Evolutionary conservation across 2,113 vertebrate genomes (phyloP).

Genomic region (Arizona elegans): DNA sequence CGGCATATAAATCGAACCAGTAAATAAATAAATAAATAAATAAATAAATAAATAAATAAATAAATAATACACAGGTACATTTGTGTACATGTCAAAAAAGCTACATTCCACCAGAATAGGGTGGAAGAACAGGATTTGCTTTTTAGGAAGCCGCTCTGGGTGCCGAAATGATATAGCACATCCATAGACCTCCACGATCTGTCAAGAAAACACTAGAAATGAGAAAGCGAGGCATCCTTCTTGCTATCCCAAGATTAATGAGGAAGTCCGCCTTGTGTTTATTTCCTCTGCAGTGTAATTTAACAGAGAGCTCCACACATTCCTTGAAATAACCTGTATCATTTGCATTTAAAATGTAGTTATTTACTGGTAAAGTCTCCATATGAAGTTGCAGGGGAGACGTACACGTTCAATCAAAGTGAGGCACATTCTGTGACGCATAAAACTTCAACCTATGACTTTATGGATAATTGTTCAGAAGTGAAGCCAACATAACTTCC

Average conservation of each 20-base stretch:
- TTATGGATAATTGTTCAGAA: neutral
- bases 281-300: constrained; percentile 7
- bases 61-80: neutral
- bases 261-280: neutral
- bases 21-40: too few relatives aligned
- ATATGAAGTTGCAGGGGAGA: neutral
- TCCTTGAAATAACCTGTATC: constrained; percentile 14
- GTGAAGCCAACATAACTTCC: neutral
- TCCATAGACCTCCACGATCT: neutral
- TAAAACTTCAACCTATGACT: neutral
- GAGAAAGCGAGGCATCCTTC: neutral
- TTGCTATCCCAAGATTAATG: constrained; percentile 16
- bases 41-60: too few relatives aligned
- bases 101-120: neutral
- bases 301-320: neutral
- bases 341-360: neutral
- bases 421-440: neutral
- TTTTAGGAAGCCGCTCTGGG: neutral
- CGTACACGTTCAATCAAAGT: neutral
- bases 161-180: neutral
- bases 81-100: neutral
- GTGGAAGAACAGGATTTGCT: neutral
- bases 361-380: neutral
- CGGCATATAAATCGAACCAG: too few relatives aligned
- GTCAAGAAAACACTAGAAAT: constrained; percentile 3